Conservation (phyloP, 1,140 invertebrate species). For the Lethocerus indicus region DNA sequence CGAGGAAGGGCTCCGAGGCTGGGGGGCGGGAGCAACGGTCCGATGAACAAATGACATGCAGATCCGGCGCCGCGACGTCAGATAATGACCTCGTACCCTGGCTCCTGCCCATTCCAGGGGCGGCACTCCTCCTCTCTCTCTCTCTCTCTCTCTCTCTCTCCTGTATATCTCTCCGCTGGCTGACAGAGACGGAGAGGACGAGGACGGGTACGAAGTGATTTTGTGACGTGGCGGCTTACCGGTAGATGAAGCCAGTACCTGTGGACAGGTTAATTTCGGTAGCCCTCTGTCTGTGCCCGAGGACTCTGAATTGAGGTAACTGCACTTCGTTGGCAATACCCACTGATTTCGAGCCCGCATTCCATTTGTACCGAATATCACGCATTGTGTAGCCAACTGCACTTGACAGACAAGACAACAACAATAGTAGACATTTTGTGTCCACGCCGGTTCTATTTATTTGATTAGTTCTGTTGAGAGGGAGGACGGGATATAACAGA, state of each 20-base stretch:
- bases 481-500: not conserved
- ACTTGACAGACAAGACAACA: constrained; percentile 29
- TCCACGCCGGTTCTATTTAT: not conserved
- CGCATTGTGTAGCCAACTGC: constrained; percentile 93
- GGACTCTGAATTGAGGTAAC: constrained; percentile 86
- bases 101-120: too few relatives aligned
- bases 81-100: too few relatives aligned
- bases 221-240: too few relatives aligned
- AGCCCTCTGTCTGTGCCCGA: constrained; percentile 78
- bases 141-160: too few relatives aligned
- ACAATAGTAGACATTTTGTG: constrained; percentile 7
- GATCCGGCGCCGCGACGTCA: too few relatives aligned
- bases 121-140: too few relatives aligned
- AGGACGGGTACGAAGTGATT: constrained; percentile 1
- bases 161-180: too few relatives aligned
- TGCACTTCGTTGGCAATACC: constrained; percentile 81
- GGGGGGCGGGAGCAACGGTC: too few relatives aligned
- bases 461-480: not conserved
- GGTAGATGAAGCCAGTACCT: too few relatives aligned
- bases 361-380: constrained; percentile 95
- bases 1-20: too few relatives aligned
- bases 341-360: constrained; percentile 70
- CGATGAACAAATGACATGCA: too few relatives aligned
- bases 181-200: constrained; percentile 4
- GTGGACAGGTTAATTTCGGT: constrained; percentile 83